phyloP scores from a whole-genome alignment of 2,888 invertebrate species.

The Boloria euphrosyne region DNA sequence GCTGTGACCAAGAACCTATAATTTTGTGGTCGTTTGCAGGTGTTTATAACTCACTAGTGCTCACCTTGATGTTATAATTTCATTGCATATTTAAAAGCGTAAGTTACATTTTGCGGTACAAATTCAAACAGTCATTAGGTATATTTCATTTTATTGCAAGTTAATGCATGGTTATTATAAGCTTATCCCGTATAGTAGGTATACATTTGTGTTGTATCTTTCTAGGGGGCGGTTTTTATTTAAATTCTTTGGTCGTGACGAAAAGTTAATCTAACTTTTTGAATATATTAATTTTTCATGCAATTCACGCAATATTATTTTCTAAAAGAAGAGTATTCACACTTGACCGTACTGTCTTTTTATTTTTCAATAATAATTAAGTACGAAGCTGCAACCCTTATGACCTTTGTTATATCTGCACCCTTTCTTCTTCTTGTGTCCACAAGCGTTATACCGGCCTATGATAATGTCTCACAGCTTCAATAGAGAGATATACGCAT shows the following conservation, averaged over 20 bases:
- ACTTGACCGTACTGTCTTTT: not conserved
- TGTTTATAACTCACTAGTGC: conserved; percentile 59
- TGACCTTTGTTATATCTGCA: conserved; percentile 65
- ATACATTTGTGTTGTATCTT: not conserved
- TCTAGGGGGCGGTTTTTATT: too few relatives aligned
- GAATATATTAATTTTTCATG: too few relatives aligned
- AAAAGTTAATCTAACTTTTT: too few relatives aligned
- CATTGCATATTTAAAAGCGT: conserved; percentile 38
- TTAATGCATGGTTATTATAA: conserved; percentile 45
- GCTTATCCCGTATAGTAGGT: not conserved
- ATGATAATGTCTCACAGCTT: conserved; percentile 73
- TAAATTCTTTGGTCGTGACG: too few relatives aligned
- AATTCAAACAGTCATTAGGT: conserved; percentile 1
- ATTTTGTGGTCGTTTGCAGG: conserved; percentile 76
- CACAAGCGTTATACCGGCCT: conserved; percentile 63
- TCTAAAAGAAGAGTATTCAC: not conserved
- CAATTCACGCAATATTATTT: too few relatives aligned
- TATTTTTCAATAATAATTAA: not conserved
- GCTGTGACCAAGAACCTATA: conserved; percentile 56
- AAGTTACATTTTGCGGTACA: conserved; percentile 13
- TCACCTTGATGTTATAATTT: conserved; percentile 52
- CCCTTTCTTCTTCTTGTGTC: conserved; percentile 70
- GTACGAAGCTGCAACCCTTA: conserved; percentile 5
- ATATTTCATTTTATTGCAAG: conserved; percentile 10
- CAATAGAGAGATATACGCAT: conserved; percentile 67